Conservation (phyloP, 2,797 vertebrate genomes). For the Gambelia wislizenii region DNA sequence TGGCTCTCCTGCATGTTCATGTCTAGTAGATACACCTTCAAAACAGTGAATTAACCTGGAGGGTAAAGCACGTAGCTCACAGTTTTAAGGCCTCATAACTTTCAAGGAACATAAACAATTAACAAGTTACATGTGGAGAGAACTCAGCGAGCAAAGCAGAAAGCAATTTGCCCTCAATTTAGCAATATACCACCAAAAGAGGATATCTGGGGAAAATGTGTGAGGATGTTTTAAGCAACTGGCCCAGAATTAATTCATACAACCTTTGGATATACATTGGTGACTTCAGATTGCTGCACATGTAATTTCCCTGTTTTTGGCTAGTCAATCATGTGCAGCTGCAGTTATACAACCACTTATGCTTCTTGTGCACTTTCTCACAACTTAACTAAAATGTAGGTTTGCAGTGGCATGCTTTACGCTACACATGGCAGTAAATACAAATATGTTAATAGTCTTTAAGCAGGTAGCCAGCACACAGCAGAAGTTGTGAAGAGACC, state of each 20-base stretch:
- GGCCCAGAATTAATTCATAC: background rate
- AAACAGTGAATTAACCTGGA: constrained; percentile 6
- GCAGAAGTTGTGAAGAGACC: background rate
- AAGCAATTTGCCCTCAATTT: constrained; percentile 9
- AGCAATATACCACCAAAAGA: background rate
- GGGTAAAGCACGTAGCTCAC: background rate
- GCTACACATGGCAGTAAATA: background rate
- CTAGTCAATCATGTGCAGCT: background rate
- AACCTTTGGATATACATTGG: background rate
- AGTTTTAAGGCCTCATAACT: background rate
- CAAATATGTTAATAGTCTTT: background rate
- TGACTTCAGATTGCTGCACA: background rate
- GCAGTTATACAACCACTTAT: background rate
- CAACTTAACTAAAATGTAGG: background rate
- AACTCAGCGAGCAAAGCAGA: constrained; percentile 18
- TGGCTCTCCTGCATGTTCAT: background rate
- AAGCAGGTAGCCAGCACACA: background rate
- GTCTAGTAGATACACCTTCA: background rate
- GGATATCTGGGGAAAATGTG: background rate
- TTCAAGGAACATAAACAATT: constrained; percentile 10
- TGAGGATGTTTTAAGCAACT: constrained; percentile 3
- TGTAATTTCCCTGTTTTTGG: background rate
- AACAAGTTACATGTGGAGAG: background rate
- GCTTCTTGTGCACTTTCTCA: background rate
- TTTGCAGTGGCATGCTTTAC: background rate